phyloP scores from a whole-genome alignment of 2,113 vertebrate species.

The Corythornis madagascariensis region DNA sequence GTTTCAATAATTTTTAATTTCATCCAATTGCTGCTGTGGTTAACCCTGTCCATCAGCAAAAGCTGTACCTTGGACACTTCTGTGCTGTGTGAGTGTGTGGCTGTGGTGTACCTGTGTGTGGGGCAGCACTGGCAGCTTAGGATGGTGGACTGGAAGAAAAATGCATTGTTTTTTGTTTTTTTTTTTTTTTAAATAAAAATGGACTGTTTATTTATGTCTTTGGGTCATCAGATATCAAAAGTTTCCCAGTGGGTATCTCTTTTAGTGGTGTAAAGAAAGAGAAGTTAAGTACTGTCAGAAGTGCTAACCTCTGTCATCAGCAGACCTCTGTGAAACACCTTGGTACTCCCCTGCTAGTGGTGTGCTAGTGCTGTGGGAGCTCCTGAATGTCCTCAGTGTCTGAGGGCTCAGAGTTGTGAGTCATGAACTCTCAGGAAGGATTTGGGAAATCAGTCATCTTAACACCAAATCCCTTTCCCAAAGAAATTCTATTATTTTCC shows the following conservation, averaged over 20 bases:
- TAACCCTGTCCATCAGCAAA: not conserved
- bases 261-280: not conserved
- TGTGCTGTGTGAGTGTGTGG: not conserved
- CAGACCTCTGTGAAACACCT: not conserved
- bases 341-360: not conserved
- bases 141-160: not conserved
- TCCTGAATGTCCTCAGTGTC: not conserved
- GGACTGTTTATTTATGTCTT: not conserved
- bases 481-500: constrained; percentile 1
- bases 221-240: not conserved
- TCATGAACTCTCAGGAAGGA: not conserved
- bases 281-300: not conserved
- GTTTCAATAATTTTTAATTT: not conserved
- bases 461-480: not conserved
- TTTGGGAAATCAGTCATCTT: not conserved
- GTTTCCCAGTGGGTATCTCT: not conserved
- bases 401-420: not conserved
- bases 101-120: not conserved
- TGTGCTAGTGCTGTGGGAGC: not conserved
- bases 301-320: not conserved
- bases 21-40: not conserved
- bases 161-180: not conserved
- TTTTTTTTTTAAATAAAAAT: not conserved
- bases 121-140: not conserved
- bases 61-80: not conserved